Evolutionary conservation across 2,113 vertebrate species (phyloP).

Genomic region (Engystomops pustulosus): DNA sequence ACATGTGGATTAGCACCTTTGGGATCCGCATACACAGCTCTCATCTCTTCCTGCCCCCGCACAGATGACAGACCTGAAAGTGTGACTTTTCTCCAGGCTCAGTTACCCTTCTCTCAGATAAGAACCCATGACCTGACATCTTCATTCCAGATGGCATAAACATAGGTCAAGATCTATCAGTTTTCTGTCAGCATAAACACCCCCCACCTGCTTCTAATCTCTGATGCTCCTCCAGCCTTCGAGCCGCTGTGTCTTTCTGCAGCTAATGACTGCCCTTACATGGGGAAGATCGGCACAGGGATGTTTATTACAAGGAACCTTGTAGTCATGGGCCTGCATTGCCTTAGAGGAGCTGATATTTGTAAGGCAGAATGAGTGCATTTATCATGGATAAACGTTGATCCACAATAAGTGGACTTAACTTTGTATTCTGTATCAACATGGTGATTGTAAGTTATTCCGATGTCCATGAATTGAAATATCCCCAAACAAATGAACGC

Average conservation of each 20-base stretch:
- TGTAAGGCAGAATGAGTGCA: neutral
- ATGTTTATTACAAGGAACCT: slow-evolving; percentile 15
- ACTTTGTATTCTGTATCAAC: slow-evolving; percentile 20
- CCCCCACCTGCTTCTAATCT: slow-evolving; percentile 48
- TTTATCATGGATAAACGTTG: slow-evolving; percentile 35
- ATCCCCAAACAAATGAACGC: too few relatives aligned
- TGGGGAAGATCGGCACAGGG: slow-evolving; percentile 36
- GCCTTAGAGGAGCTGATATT: slow-evolving; percentile 19
- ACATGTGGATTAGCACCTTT: slow-evolving; percentile 56
- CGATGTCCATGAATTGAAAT: too few relatives aligned
- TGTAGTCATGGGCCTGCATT: neutral
- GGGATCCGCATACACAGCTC: slow-evolving; percentile 50
- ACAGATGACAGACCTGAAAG: slow-evolving; percentile 57
- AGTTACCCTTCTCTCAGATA: slow-evolving; percentile 33
- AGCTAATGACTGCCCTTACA: slow-evolving; percentile 38
- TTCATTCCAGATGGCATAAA: slow-evolving; percentile 48
- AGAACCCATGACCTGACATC: slow-evolving; percentile 49
- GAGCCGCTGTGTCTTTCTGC: neutral
- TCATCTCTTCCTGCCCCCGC: slow-evolving; percentile 59
- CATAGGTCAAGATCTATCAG: slow-evolving; percentile 58
- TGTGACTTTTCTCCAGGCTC: slow-evolving; percentile 56
- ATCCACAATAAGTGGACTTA: slow-evolving; percentile 35
- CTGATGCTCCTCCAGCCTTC: slow-evolving; percentile 4
- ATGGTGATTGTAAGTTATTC: too few relatives aligned
- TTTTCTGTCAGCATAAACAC: slow-evolving; percentile 57